phyloP scores from a whole-genome alignment of 2,888 invertebrate genomes.

The Euclidia mi region DNA sequence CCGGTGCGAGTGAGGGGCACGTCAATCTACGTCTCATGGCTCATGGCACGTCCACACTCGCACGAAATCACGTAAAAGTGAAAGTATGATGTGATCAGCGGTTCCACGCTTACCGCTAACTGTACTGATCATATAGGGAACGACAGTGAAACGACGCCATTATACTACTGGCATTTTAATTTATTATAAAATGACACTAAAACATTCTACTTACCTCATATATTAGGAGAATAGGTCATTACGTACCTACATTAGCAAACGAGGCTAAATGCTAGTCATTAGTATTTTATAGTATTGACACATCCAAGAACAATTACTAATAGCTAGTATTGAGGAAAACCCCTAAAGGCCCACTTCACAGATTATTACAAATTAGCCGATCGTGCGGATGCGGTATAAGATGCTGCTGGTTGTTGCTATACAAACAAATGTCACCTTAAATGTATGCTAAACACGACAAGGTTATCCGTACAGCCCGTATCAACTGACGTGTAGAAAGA shows the following conservation, averaged over 20 bases:
- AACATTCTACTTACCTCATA: conserved; percentile 51
- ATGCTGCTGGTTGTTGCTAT: conserved; percentile 11
- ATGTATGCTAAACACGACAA: conserved; percentile 57
- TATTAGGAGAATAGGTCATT: conserved; percentile 50
- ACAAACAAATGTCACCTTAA: conserved; percentile 56
- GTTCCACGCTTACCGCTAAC: conserved; percentile 55
- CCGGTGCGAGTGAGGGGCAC: conserved; percentile 72
- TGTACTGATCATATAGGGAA: conserved; percentile 51
- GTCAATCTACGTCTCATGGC: conserved; percentile 59
- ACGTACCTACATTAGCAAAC: conserved; percentile 50
- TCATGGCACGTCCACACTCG: conserved; percentile 68
- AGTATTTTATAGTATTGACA: conserved; percentile 38
- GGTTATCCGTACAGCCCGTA: conserved; percentile 32
- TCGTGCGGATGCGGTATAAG: conserved; percentile 16
- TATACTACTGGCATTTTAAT: conserved; percentile 14
- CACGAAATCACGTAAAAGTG: conserved; percentile 86
- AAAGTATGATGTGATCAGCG: conserved; percentile 85
- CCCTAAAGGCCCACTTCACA: conserved; percentile 6
- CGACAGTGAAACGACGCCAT: conserved; percentile 20
- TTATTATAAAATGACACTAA: conserved; percentile 19
- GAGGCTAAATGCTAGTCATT: conserved; percentile 61
- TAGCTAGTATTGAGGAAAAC: conserved; percentile 19
- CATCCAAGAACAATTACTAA: conserved; percentile 24
- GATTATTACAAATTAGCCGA: conserved; percentile 12
- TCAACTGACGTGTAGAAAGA: conserved; percentile 52